Conservation (phyloP, 2,113 vertebrate genomes). For the Anser cygnoides region DNA sequence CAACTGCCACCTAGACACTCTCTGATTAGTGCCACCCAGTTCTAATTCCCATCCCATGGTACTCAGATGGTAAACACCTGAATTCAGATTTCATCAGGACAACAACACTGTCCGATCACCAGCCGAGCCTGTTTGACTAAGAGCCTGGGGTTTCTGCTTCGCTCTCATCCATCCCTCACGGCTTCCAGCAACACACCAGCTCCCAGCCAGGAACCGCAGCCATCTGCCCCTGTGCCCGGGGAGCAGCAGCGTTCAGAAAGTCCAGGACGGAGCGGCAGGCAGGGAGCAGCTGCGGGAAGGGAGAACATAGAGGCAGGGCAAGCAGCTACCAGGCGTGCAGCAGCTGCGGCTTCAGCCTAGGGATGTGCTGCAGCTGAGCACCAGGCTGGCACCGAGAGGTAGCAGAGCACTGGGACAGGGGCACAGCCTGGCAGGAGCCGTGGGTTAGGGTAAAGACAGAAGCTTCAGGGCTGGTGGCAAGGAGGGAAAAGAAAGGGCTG, state of each 20-base stretch:
- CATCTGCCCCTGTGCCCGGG: not conserved
- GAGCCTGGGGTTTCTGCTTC: not conserved
- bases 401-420: not conserved
- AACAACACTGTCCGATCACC: not conserved
- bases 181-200: not conserved
- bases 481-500: not conserved
- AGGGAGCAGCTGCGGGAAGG: not conserved
- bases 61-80: not conserved
- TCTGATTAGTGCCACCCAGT: not conserved
- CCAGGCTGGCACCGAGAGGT: fast-evolving
- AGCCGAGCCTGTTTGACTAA: not conserved
- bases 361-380: not conserved
- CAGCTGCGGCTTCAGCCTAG: not conserved
- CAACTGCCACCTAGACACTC: not conserved
- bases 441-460: not conserved
- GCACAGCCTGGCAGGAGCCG: not conserved
- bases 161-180: not conserved
- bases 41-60: not conserved
- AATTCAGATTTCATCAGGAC: not conserved
- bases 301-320: fast-evolving
- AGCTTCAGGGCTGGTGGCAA: not conserved
- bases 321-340: not conserved
- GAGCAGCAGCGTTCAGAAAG: not conserved
- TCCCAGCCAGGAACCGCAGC: not conserved
- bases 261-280: not conserved